Evolutionary conservation across 2,113 vertebrate genomes (phyloP), one percentile per base, ranked within the genome.

Genomic region (Machaerirhynchus nigripectus): DNA sequence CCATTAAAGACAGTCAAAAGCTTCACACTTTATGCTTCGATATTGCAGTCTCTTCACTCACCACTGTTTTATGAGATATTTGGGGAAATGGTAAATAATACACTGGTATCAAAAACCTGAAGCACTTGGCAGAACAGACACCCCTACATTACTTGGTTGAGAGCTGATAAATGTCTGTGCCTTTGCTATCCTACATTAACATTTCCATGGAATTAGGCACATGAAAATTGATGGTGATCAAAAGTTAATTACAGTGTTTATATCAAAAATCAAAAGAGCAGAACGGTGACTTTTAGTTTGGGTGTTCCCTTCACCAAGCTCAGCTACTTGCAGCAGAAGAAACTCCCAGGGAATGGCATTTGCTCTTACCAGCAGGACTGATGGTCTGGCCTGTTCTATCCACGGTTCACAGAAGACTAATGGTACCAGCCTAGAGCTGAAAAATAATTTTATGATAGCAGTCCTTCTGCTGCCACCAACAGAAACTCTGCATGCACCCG

Each of bases 191-290:
- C n/a, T 19, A 70, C 50, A 65, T 73, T 69, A 89, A 69, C 67
- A 73, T 80, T 89, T 89, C 78, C 50, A 35, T 24, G 39, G 46
- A 71, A 84, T 13, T 31, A 6, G n/a, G n/a, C 68, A 74, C 49
- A 40, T 12, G 47, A 94, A 95, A 94, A 93, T 30, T 49, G 67
- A 78, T 65, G 69, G 79, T 46, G 79, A 91, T 50, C 71, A 75
- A 26, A 93, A 90, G 76, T 74, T 95, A 94, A 95, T 95, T 81
- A 80, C 33, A 75, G 68, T 60, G 64, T 80, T 92, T 93, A 71
- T 68, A 52, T 60, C 79, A 90, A 95, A 92, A 95, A 84, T 49
- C 79, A 68, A 55, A 85, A 90, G 64, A 93, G 47, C 82, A 93
- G 60, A 96, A 93, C 0, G 0, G 80, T 59, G 63, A 88, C 85